Percentiles rank a stretch among this genome's conserved stretches.
phyloP scores from a whole-genome alignment of 2,113 vertebrate species.

The Oxyruncus cristatus region DNA sequence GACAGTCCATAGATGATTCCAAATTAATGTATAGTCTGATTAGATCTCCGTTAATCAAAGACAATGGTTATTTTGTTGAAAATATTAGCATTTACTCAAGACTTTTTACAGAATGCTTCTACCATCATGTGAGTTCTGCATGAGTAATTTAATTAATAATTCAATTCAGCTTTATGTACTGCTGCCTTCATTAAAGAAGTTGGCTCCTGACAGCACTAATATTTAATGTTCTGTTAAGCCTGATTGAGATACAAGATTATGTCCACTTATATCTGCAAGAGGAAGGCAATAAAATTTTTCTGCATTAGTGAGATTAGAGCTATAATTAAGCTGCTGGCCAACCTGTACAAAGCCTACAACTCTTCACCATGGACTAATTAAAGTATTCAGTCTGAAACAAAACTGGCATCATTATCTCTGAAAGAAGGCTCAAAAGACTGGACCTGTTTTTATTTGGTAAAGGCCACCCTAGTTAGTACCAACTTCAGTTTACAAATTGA shows the following conservation, averaged over 20 bases:
- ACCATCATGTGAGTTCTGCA: not conserved
- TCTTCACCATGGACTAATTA: not conserved
- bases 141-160: conserved; percentile 39
- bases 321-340: conserved; percentile 19
- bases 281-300: not conserved
- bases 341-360: not conserved
- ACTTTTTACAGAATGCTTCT: not conserved
- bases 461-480: not conserved
- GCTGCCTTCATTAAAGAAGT: conserved; percentile 36
- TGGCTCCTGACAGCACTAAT: conserved; percentile 19
- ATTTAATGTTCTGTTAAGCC: conserved; percentile 29
- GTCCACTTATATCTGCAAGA: not conserved
- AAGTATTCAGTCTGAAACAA: not conserved
- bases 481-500: not conserved
- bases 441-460: not conserved
- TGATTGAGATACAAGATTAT: not conserved
- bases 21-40: not conserved
- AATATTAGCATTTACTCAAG: not conserved
- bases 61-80: not conserved
- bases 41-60: not conserved
- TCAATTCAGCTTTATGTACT: conserved; percentile 19
- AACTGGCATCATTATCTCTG: not conserved
- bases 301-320: not conserved
- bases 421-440: not conserved
- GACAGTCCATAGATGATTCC: not conserved